Base-by-base conservation (phyloP, 35 echinoderm and acorn worm genomes). In the Chiridota heheva region DNA sequence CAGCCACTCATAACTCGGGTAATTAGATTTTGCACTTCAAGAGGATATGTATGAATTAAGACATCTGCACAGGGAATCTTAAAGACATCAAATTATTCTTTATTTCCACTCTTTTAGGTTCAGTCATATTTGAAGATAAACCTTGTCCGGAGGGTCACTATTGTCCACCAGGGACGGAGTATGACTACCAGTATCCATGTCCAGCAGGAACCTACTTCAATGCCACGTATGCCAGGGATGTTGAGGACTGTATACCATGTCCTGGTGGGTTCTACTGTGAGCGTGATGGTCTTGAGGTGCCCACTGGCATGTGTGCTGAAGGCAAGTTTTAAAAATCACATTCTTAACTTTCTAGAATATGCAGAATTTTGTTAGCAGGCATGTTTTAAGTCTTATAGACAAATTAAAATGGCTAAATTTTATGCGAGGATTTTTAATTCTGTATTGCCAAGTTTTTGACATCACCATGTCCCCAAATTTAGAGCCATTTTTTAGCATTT, bases 81-180 rank as follows among this genome's bases (percentile, higher is more conserved):
- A n/a, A n/a, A n/a, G n/a, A n/a, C n/a, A n/a, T n/a, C n/a, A n/a
- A n/a, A n/a, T n/a, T n/a, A n/a, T n/a, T n/a, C n/a, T n/a, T n/a
- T n/a, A n/a, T n/a, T n/a, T n/a, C n/a, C n/a, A n/a, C n/a, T n/a
- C n/a, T n/a, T n/a, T n/a, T 27, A 96, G 92, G 88, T 16, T 90
- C 92, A 2, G 84, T 97, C 0, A 88, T 83, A 7, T 96, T 87
- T 57, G 71, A 97, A 34, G 94, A 97, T 75, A 91, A 86, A 12
- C 89, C 94, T 1, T 97, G 94, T 61, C 94, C 94, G 45, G 47
- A 69, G n/a, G 94, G 94, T 36, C 88, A 97, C 61, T 97, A 82
- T 64, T 91, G 94, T 82, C 94, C 94, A 0, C 26, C 48, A 12
- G 80, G 94, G 1, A 97, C 94, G 18, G 60, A 57, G 18, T 91